Conservation (phyloP, 2,797 vertebrate genomes). For the Delichon dasypus region DNA sequence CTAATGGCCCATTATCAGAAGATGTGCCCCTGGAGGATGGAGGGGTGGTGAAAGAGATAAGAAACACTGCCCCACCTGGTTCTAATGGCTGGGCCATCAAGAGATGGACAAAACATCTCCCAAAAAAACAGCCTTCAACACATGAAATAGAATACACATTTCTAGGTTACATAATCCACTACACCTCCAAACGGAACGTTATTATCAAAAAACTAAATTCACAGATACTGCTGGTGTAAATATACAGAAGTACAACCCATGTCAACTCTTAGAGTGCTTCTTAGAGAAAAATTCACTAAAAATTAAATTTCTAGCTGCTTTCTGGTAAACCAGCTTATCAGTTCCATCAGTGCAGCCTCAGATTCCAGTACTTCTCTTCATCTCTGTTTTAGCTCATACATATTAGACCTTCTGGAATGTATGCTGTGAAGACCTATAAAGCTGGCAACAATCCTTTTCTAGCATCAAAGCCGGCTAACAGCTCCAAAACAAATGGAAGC, state of each 20-base stretch:
- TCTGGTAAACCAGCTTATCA: background rate
- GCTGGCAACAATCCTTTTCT: background rate
- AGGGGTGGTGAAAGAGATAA: too few relatives aligned
- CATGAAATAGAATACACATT: too few relatives aligned
- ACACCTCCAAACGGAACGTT: background rate
- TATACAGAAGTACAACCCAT: background rate
- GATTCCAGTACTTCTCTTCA: background rate
- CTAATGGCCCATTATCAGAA: too few relatives aligned
- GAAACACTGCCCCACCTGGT: too few relatives aligned
- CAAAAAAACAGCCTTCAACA: too few relatives aligned
- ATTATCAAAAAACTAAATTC: background rate
- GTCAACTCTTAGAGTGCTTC: background rate
- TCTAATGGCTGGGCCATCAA: too few relatives aligned
- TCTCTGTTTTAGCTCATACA: background rate
- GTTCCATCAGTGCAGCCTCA: background rate
- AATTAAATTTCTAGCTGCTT: background rate
- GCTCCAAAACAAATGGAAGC: background rate
- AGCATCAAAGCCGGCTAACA: background rate
- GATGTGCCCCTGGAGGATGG: too few relatives aligned
- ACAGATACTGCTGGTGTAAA: background rate
- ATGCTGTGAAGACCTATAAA: background rate
- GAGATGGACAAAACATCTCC: too few relatives aligned
- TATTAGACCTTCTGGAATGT: background rate
- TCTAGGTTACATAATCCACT: too few relatives aligned
- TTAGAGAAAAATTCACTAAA: background rate